A percentile compares a stretch with the other conserved stretches of the same genome.
These are phyloP conservation scores for Osmerus eperlanus DNA, from an alignment of 2,113 vertebrate species.

Conservation along the genomic window DNA sequence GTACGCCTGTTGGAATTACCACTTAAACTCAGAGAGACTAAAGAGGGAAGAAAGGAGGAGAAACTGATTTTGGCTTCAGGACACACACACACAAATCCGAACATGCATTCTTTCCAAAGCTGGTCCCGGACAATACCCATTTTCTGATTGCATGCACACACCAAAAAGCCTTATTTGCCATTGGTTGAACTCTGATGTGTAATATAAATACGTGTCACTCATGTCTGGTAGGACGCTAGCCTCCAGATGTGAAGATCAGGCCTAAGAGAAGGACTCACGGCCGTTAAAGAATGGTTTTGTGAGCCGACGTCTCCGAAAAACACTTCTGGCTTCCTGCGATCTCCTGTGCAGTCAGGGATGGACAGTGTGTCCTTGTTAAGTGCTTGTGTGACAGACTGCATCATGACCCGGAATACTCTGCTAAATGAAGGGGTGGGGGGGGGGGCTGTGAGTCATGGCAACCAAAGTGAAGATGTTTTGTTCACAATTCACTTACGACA, in stretches of 20 bases:
- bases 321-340: not conserved
- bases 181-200: too few species aligned
- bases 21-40: constrained; percentile 5
- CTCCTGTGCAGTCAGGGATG: constrained; percentile 39
- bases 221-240: too few species aligned
- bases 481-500: constrained; percentile 17
- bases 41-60: constrained; percentile 9
- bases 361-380: constrained; percentile 43
- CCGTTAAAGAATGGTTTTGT: not conserved
- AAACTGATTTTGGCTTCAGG: not conserved
- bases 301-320: constrained; percentile 6
- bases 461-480: constrained; percentile 46
- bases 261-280: too few species aligned
- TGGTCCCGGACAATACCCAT: not conserved
- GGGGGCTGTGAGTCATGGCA: constrained; percentile 24
- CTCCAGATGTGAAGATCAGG: too few species aligned
- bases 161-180: too few species aligned
- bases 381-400: constrained; percentile 43
- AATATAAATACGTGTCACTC: too few species aligned
- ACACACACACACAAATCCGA: constrained; percentile 4
- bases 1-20: constrained; percentile 30
- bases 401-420: constrained; percentile 28
- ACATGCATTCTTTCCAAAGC: not conserved
- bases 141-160: not conserved
- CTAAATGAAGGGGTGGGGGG: not conserved